Conservation (phyloP, 1,140 invertebrate species). For the Hyles vespertilio region DNA sequence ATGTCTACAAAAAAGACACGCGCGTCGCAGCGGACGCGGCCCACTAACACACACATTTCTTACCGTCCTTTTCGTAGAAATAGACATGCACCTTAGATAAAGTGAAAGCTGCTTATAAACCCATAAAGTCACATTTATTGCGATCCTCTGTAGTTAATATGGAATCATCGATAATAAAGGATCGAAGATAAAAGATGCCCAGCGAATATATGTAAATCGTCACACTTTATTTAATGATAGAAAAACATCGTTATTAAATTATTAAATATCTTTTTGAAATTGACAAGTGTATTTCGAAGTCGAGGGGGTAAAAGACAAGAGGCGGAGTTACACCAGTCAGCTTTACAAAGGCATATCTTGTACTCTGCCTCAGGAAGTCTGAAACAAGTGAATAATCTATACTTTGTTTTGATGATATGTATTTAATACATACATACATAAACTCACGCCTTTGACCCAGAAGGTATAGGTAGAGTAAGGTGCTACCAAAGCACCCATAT, state of each 20-base stretch:
- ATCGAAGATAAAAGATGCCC: constrained; percentile 1
- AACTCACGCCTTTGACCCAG: too few species aligned
- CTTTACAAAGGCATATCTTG: constrained; percentile 57
- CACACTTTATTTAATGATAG: too few species aligned
- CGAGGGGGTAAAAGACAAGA: background rate
- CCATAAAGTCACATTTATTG: constrained; percentile 65
- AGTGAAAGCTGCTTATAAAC: constrained; percentile 71
- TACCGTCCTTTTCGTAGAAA: constrained; percentile 72
- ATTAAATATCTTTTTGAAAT: too few species aligned
- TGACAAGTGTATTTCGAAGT: background rate
- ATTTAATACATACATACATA: too few species aligned
- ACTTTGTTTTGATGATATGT: too few species aligned
- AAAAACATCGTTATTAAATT: too few species aligned
- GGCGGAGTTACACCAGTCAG: constrained; percentile 54
- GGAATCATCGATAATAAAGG: constrained; percentile 38
- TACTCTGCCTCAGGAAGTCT: constrained; percentile 58
- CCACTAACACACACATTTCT: constrained; percentile 70
- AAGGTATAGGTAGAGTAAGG: too few species aligned
- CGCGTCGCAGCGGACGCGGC: constrained; percentile 61
- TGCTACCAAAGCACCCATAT: too few species aligned
- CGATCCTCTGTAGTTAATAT: constrained; percentile 43
- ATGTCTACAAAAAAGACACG: constrained; percentile 57
- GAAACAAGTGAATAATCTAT: constrained; percentile 19
- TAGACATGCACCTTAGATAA: constrained; percentile 64
- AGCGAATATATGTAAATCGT: too few species aligned